Evolutionary conservation across 1,140 invertebrate species (phyloP).

Genomic region (Tetramorium parvispinum): DNA sequence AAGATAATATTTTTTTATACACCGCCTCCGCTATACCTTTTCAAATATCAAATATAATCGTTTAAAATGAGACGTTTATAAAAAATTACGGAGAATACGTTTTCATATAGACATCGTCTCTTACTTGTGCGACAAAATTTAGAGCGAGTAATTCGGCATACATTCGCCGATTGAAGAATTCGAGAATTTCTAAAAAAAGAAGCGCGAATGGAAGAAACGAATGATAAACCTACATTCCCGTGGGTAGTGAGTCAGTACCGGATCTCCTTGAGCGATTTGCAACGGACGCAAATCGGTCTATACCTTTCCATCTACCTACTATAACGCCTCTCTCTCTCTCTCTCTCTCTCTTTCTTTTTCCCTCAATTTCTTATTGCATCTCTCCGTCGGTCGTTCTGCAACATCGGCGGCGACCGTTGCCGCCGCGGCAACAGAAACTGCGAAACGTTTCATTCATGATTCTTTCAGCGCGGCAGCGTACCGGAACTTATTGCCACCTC

Average conservation of each 20-base stretch:
- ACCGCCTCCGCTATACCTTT: neutral
- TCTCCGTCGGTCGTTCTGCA: slow-evolving; percentile 43
- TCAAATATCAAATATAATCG: neutral
- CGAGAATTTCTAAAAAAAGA: slow-evolving; percentile 10
- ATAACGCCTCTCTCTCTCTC: slow-evolving; percentile 7
- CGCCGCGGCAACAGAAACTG: slow-evolving; percentile 58
- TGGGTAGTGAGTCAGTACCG: slow-evolving; percentile 76
- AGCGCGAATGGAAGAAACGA: slow-evolving; percentile 26
- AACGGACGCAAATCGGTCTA: slow-evolving; percentile 66
- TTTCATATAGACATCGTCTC: neutral
- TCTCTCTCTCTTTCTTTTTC: slow-evolving; percentile 60
- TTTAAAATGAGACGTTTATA: neutral
- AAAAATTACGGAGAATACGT: neutral
- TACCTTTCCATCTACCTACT: slow-evolving; percentile 62
- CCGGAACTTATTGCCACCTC: slow-evolving; percentile 61
- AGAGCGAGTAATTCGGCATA: neutral
- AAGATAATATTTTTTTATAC: neutral
- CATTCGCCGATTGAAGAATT: neutral
- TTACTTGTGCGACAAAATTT: neutral
- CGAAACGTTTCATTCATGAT: slow-evolving; percentile 78
- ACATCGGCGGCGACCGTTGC: slow-evolving; percentile 17
- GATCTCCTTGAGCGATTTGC: slow-evolving; percentile 79
- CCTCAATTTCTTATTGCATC: slow-evolving; percentile 55
- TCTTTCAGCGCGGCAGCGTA: slow-evolving; percentile 62
- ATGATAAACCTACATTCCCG: slow-evolving; percentile 58